These are phyloP conservation scores for Drosophila santomea DNA, from an alignment of 1,140 invertebrate genomes.

Conservation along the genomic window DNA sequence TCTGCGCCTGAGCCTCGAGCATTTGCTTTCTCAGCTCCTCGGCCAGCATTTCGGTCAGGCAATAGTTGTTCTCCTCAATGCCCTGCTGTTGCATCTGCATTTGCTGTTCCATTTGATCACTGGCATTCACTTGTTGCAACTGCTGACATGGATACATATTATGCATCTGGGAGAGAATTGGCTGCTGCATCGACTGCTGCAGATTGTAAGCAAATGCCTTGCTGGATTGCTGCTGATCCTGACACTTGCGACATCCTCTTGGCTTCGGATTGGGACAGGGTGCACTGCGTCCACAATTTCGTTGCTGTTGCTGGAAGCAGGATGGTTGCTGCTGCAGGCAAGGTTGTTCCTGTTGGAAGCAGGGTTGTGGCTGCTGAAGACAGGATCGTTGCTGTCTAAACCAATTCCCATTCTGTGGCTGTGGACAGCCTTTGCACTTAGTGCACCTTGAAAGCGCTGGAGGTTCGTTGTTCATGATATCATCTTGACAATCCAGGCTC, in stretches of 20 bases:
- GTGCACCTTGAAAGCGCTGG: not conserved
- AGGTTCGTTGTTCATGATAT: not conserved
- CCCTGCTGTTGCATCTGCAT: conserved; percentile 1
- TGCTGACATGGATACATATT: not conserved
- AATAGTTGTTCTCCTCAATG: not conserved
- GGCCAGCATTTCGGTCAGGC: conserved; percentile 50
- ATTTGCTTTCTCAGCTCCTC: conserved; percentile 57
- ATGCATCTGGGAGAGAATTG: not conserved
- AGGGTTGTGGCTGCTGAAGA: not conserved
- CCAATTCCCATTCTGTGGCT: conserved; percentile 4
- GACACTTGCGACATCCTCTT: conserved; percentile 1
- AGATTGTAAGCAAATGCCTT: not conserved
- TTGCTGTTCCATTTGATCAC: not conserved
- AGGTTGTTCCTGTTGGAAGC: not conserved
- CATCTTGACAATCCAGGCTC: conserved; percentile 11
- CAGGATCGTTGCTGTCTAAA: conserved; percentile 2
- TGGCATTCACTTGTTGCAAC: not conserved
- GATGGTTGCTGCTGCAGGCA: not conserved
- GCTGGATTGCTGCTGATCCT: not conserved
- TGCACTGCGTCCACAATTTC: not conserved
- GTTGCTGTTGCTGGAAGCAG: conserved; percentile 1
- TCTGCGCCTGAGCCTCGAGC: conserved; percentile 55
- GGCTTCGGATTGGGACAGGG: not conserved
- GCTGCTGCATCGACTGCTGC: not conserved
- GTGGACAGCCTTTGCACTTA: not conserved